Base-by-base conservation (phyloP, 2,888 invertebrate genomes). In the Dioctria rufipes region DNA sequence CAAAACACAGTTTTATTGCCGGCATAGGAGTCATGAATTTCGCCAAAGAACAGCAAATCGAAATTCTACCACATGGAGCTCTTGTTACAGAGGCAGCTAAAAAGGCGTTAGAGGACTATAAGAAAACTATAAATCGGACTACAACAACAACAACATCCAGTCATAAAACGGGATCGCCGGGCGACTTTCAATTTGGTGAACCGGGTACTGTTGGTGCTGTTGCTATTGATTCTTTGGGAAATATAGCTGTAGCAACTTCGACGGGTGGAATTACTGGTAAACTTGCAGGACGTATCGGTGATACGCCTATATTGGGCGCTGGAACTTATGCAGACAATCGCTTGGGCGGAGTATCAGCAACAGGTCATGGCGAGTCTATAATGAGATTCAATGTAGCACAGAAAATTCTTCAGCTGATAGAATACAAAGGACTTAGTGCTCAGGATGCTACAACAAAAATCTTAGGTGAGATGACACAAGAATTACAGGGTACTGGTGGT, bases 161-260 rank as follows among this genome's bases (percentile, higher is more conserved):
- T 25, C 25, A 25, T 25, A 25, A 25, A 25, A 25, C 25, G 0
- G 46, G 8, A 5, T 6, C 5, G 8, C 2, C 46, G n/a, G 0
- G 13, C 46, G 11, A 51, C 67, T 58, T 6, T 9, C n/a, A 9
- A 4, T 83, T 80, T 25, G 91, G 90, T 80, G 93, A 92, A 80
- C 93, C 93, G 25, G 95, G 95, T 5, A 96, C 96, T 0, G 96
- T 96, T 0, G 96, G 96, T 5, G 95, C 95, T 3, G 95, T 96
- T 2, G 96, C 95, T 0, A 89, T 96, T 40, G 95, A 96, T 87
- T 58, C 75, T 8, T 37, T 60, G 13, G 96, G 96, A 0, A 92
- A 93, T 85, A 89, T 96, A 67, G 95, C 95, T 0, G 95, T 93
- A 2, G 96, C 94, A 0, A 96, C 96, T 0, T 96, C 96, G 6